These are phyloP conservation scores for Girardia tigrina DNA, from an alignment of 2,888 invertebrate genomes.

Conservation along the genomic window DNA sequence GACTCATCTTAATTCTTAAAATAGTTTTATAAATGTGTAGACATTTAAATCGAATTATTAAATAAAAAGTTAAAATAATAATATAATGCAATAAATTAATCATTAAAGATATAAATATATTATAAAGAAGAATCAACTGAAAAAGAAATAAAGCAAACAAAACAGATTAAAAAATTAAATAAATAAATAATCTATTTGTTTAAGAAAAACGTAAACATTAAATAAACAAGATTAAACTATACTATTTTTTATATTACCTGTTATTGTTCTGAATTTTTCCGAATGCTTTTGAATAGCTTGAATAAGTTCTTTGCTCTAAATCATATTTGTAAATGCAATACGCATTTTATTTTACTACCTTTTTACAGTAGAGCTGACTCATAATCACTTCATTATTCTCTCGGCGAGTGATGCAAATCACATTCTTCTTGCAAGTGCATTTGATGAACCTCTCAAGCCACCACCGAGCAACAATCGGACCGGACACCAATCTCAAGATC, in stretches of 20 bases:
- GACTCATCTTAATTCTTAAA: no score
- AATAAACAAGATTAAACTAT: no score
- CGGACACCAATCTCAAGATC: slow-evolving; percentile 56
- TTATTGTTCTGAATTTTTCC: neutral
- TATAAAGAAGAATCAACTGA: no score
- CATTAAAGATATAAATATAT: no score
- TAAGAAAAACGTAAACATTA: no score
- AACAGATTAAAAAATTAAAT: no score
- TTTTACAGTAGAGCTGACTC: neutral
- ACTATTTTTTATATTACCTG: neutral
- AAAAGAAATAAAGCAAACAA: no score
- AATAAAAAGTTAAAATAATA: no score
- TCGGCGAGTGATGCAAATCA: neutral
- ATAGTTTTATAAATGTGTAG: no score
- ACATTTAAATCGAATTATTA: no score
- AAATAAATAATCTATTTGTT: no score
- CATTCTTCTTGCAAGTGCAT: slow-evolving; percentile 3
- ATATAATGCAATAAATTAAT: no score
- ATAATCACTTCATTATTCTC: slow-evolving; percentile 8
- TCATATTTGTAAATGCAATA: neutral
- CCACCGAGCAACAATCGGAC: slow-evolving; percentile 60
- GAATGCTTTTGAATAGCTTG: neutral
- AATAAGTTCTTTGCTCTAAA: neutral
- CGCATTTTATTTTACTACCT: neutral
- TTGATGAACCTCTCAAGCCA: slow-evolving; percentile 97